These are phyloP conservation scores for Aegithalos caudatus DNA, from an alignment of 2,113 vertebrate genomes.

Conservation along the genomic window DNA sequence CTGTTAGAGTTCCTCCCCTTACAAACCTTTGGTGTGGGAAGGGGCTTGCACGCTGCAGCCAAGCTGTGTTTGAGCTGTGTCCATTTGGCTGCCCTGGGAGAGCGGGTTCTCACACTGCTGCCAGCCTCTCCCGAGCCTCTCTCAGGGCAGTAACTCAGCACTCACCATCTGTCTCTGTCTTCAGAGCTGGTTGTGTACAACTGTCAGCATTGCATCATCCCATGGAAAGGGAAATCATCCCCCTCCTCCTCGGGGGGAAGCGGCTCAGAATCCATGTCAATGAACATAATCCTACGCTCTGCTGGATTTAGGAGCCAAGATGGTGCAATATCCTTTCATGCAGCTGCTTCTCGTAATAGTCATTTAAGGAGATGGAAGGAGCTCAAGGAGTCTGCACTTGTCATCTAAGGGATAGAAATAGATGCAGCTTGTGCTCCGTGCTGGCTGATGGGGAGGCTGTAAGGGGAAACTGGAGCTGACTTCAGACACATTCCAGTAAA, in stretches of 20 bases:
- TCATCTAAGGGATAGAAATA: constrained; percentile 29
- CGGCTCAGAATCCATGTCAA: neutral
- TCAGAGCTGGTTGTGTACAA: neutral
- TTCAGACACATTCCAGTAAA: neutral
- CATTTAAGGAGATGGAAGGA: neutral
- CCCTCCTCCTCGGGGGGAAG: neutral
- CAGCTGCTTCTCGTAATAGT: neutral
- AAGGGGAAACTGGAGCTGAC: neutral
- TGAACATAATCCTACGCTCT: neutral
- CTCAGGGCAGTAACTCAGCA: neutral
- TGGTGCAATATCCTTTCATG: neutral
- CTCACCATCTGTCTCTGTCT: constrained; percentile 29
- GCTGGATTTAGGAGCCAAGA: constrained; percentile 4
- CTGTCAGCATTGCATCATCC: constrained; percentile 18
- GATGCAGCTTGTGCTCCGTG: neutral
- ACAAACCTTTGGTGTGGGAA: neutral
- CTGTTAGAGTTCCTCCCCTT: neutral
- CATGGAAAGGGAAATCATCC: neutral
- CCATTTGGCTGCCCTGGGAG: neutral
- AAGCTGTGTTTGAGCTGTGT: neutral
- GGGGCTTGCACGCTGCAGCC: neutral
- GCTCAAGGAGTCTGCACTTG: neutral
- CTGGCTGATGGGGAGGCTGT: neutral
- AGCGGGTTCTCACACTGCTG: neutral
- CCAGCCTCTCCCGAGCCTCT: neutral